Percentiles rank a stretch among this genome's conserved stretches.
These are phyloP conservation scores for Pristis pectinata DNA, from an alignment of 2,797 vertebrate species.

Conservation along the genomic window DNA sequence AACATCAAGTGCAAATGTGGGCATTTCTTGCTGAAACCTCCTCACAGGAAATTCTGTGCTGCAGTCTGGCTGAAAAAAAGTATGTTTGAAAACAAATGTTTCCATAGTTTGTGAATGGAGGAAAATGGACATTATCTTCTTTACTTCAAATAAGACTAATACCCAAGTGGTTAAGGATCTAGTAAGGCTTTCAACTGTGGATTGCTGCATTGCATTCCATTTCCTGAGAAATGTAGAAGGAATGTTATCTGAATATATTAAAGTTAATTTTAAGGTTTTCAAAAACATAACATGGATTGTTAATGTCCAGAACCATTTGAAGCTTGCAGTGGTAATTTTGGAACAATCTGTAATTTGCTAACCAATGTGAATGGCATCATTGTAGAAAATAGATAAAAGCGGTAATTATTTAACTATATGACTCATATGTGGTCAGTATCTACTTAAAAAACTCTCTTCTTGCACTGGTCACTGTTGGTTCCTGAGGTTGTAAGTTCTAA, in stretches of 20 bases:
- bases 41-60: neutral
- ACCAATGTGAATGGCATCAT: slow-evolving; percentile 6
- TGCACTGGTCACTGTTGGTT: neutral
- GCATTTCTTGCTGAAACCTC: neutral
- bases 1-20: too few relatives aligned
- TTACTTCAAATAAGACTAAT: neutral
- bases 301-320: neutral
- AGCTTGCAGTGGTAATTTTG: neutral
- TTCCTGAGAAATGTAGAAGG: neutral
- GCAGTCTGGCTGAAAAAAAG: neutral
- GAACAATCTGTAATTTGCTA: slow-evolving; percentile 4
- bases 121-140: neutral
- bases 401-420: neutral
- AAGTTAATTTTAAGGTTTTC: slow-evolving; percentile 15
- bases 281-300: neutral
- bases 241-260: neutral
- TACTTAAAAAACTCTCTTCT: neutral
- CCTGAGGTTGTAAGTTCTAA: neutral
- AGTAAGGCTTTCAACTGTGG: neutral
- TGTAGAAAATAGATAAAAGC: slow-evolving; percentile 20
- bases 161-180: neutral
- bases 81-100: neutral
- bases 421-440: neutral
- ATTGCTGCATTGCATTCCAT: neutral
- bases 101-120: neutral